Percentiles rank a stretch among this genome's conserved stretches.
Evolutionary conservation across 2,113 vertebrate genomes (phyloP).

Genomic region (Lampris incognitus): DNA sequence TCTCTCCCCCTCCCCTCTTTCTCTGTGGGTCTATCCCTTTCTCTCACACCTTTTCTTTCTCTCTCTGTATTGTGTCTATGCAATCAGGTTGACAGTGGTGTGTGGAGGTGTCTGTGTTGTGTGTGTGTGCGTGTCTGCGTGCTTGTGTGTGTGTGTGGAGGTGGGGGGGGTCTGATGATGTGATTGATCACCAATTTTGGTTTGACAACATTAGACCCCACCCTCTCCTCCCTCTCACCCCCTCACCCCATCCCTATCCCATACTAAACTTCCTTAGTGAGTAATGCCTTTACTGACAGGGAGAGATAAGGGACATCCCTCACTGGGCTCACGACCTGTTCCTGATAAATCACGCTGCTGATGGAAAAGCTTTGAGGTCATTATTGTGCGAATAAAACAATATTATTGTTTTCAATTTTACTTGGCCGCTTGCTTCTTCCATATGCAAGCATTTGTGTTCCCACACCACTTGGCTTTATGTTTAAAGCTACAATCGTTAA

Average conservation of each 20-base stretch:
- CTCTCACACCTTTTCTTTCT: neutral
- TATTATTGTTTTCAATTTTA: slow-evolving; percentile 70
- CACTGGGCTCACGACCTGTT: slow-evolving; percentile 88
- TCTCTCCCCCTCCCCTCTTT: neutral
- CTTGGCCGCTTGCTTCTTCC: slow-evolving; percentile 43
- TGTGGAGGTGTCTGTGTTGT: no score
- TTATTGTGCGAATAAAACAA: slow-evolving; percentile 89
- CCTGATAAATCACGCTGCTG: slow-evolving; percentile 96
- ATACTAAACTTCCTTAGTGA: slow-evolving; percentile 91
- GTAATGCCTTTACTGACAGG: slow-evolving; percentile 93
- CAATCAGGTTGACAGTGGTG: slow-evolving; percentile 87
- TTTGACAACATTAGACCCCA: slow-evolving; percentile 88
- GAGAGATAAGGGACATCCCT: slow-evolving; percentile 95
- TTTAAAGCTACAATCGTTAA: no score
- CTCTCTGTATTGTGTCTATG: slow-evolving; percentile 50
- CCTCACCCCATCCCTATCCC: slow-evolving; percentile 3
- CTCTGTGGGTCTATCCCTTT: no score
- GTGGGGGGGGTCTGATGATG: slow-evolving; percentile 75
- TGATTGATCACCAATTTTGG: slow-evolving; percentile 99
- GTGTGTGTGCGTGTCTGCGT: no score
- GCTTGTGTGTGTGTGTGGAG: neutral
- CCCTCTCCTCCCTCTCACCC: neutral
- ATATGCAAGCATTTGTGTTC: slow-evolving; percentile 51
- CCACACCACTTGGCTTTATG: neutral
- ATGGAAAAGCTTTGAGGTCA: slow-evolving; percentile 89